Percentiles rank a stretch among this genome's conserved stretches.
phyloP scores from a whole-genome alignment of 2,888 invertebrate genomes.

The Creontiades dilutus region DNA sequence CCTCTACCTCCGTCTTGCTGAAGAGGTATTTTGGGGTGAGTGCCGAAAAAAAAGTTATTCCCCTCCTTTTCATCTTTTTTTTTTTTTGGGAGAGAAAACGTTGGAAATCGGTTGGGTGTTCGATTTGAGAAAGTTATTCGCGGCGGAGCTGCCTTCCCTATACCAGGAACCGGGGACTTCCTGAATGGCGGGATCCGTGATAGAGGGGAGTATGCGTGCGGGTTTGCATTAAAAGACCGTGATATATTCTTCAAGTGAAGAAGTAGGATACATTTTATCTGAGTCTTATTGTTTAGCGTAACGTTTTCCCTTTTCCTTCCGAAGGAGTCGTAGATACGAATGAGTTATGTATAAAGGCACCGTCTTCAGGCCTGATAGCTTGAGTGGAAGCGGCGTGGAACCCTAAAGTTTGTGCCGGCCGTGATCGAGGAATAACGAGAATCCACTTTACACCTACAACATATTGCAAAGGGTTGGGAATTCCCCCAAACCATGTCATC shows the following conservation, averaged over 20 bases:
- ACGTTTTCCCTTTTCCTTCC: constrained; percentile 16
- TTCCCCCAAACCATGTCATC: not conserved
- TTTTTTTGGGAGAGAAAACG: not conserved
- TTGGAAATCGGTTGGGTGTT: not conserved
- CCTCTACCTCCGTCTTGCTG: constrained; percentile 1
- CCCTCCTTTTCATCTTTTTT: constrained; percentile 51
- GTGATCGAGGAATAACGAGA: not conserved
- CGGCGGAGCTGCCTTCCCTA: not conserved
- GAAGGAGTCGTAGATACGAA: constrained; percentile 3
- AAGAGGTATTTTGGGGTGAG: not conserved
- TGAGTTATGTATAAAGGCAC: constrained; percentile 40
- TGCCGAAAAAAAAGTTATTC: constrained; percentile 39
- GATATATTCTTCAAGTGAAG: constrained; percentile 48
- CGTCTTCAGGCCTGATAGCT: not conserved
- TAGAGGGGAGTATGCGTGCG: not conserved
- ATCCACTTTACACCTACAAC: not conserved
- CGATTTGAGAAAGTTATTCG: constrained; percentile 58
- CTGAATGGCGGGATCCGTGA: not conserved
- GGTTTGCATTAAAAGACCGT: constrained; percentile 15
- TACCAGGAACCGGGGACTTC: not conserved
- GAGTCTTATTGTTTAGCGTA: constrained; percentile 40
- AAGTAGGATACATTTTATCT: constrained; percentile 52
- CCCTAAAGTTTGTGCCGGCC: not conserved
- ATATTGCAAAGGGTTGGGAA: not conserved
- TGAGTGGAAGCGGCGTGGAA: not conserved